phyloP scores from a whole-genome alignment of 2,888 invertebrate genomes.

The Morpho helenor region DNA sequence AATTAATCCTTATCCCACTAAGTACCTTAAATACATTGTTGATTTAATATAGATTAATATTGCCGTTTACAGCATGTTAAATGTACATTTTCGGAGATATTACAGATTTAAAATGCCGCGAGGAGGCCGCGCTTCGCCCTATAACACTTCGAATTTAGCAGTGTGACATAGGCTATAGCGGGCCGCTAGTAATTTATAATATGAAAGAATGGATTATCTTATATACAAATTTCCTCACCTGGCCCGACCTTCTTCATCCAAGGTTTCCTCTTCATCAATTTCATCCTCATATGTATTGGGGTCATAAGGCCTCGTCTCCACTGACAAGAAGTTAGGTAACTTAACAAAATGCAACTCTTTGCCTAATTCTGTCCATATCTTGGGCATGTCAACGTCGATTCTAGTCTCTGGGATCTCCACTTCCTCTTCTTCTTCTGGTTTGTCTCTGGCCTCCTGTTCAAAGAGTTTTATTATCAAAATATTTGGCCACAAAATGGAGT shows the following conservation, averaged over 20 bases:
- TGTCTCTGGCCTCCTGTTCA: constrained; percentile 65
- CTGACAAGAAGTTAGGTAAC: constrained; percentile 98
- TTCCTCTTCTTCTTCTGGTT: constrained; percentile 85
- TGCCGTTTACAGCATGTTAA: too few species aligned
- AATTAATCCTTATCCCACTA: too few species aligned
- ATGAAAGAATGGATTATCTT: too few species aligned
- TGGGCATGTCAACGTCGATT: constrained; percentile 98
- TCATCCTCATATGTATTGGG: constrained; percentile 97
- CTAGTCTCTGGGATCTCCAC: constrained; percentile 94
- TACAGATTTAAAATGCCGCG: too few species aligned
- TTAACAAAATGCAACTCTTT: constrained; percentile 97
- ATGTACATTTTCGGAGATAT: too few species aligned
- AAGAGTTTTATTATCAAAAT: background rate
- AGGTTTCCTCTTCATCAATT: constrained; percentile 97
- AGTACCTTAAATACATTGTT: too few species aligned
- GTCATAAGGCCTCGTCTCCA: constrained; percentile 98
- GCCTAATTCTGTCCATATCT: constrained; percentile 95
- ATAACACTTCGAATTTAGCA: too few species aligned
- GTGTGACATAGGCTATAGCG: too few species aligned
- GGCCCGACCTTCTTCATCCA: constrained; percentile 98
- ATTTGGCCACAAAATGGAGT: too few species aligned
- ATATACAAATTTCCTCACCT: constrained; percentile 61
- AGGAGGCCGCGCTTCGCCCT: too few species aligned
- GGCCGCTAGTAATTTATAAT: too few species aligned
- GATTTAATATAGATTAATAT: too few species aligned